Conservation (phyloP, 64 coral and sea anemone genomes). For the Porites lutea region DNA sequence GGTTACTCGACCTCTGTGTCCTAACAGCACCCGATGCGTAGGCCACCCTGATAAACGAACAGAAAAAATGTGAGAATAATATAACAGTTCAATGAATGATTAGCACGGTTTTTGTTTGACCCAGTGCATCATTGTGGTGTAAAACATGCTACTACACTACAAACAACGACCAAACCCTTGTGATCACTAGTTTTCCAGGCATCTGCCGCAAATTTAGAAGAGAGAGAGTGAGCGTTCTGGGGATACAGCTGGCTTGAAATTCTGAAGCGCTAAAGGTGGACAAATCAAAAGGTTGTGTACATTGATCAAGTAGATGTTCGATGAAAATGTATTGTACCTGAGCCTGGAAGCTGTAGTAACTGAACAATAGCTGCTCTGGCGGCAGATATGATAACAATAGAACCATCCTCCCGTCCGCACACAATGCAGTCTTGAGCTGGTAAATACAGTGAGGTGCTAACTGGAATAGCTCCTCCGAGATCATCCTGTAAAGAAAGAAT, state of each 20-base stretch:
- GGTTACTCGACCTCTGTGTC: constrained; percentile 85
- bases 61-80: neutral
- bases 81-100: no score
- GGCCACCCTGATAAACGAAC: constrained; percentile 74
- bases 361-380: constrained; percentile 86
- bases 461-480: constrained; percentile 27
- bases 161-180: no score
- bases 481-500: constrained; percentile 33
- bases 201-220: no score
- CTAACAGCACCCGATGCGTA: constrained; percentile 67
- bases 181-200: no score
- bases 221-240: no score
- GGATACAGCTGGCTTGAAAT: no score
- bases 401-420: constrained; percentile 96
- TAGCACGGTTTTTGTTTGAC: no score
- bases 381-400: constrained; percentile 94
- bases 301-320: neutral
- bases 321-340: constrained; percentile 19
- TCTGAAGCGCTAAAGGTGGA: no score
- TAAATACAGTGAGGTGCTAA: constrained; percentile 83
- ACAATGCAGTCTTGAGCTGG: constrained; percentile 82
- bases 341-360: constrained; percentile 58
- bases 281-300: neutral
- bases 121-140: no score
- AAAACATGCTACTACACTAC: no score